Base-by-base conservation (phyloP, 2,113 vertebrate genomes). In the Litocranius walleri region DNA sequence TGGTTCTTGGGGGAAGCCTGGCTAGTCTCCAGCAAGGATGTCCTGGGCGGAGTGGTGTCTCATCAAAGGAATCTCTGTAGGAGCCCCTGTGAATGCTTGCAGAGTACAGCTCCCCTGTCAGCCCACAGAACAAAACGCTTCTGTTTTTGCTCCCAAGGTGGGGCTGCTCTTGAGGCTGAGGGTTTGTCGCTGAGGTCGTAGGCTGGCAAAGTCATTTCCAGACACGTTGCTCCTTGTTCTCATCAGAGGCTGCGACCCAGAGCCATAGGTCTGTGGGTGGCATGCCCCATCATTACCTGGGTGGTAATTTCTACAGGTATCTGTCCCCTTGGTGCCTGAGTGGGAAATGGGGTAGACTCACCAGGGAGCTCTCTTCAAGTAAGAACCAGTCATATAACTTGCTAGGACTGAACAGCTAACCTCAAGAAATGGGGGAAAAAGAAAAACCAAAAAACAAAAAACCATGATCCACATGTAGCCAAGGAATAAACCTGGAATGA, bases 341-440 rank as follows among this genome's bases (percentile, higher is more conserved):
- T 48, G 23, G 97, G 81, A 57, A 95, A 36, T 29, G 98, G 98
- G 25, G 85, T 57, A 48, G 98, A 98, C 83, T 93, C 97, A 96
- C 98, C 98, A 56, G 97, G 78, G 30, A 98, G 67, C 45, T 98
- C 98, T 98, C 98, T 77, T 99, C 98, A 94, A 99, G 96, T 6
- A 98, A 56, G 45, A 10, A 40, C 97, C 77, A 98, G 92, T 67
- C 98, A 96, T n/a, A 98, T 98, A 95, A 98, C 99, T 90, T 90
- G 98, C 93, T 23, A 98, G 98, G 81, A 95, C 98, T 92, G 98
- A 93, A 93, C 81, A 96, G 89, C 91, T 98, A 95, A 97, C 97
- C 91, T 99, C 81, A 84, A 84, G 52, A 40, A 84, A 56, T 27
- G 23, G 81, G 64, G 83, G 90, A 52, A 83, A 94, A 54, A 48